phyloP scores from a whole-genome alignment of 1,140 invertebrate genomes.

The Eufriesea mexicana region DNA sequence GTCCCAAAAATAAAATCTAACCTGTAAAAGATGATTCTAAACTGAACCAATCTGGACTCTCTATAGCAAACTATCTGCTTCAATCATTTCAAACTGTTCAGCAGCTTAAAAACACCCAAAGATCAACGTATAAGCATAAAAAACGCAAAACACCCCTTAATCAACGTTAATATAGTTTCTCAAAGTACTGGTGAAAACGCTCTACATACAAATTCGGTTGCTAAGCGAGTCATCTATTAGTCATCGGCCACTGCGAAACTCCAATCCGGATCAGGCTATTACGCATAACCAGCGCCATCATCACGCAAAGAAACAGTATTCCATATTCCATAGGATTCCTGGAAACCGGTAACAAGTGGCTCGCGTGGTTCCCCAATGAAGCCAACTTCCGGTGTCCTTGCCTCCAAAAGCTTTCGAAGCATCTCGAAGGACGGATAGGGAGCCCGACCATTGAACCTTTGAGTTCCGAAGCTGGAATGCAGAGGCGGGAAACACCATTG shows the following conservation, averaged over 20 bases:
- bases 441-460: conserved; percentile 14
- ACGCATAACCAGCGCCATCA: no score
- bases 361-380: background rate
- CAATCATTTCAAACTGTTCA: no score
- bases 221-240: background rate
- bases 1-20: no score
- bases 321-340: background rate
- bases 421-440: background rate
- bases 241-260: background rate
- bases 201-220: background rate
- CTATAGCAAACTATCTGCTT: no score
- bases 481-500: conserved; percentile 51
- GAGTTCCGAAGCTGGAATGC: conserved; percentile 37
- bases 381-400: background rate
- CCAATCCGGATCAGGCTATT: background rate
- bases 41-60: no score
- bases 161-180: no score
- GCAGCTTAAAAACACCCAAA: no score
- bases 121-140: no score
- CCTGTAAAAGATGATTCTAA: no score
- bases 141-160: no score
- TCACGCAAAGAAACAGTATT: background rate
- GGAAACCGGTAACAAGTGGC: background rate
- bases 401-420: background rate
- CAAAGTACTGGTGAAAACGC: background rate